These are phyloP conservation scores for Xylocampa areola DNA, from an alignment of 2,888 invertebrate species.

Conservation along the genomic window DNA sequence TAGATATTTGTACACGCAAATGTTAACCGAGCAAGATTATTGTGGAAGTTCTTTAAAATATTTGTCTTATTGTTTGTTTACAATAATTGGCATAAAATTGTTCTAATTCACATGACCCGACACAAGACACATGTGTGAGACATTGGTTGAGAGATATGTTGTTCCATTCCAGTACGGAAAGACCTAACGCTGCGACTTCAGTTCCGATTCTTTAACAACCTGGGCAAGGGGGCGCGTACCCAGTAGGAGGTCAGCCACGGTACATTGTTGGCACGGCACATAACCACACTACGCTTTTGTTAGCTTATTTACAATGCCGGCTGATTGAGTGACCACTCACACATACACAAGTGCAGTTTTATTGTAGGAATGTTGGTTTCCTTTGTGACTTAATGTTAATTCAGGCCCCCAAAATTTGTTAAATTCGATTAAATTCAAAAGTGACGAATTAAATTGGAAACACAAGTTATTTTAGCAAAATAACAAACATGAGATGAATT, in stretches of 20 bases:
- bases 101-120: slow-evolving; percentile 56
- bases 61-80: neutral
- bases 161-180: slow-evolving; percentile 96
- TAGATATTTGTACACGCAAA: no score
- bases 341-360: slow-evolving; percentile 79
- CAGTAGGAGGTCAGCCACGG: slow-evolving; percentile 90
- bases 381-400: slow-evolving; percentile 2
- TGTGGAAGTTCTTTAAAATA: neutral
- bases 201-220: slow-evolving; percentile 98
- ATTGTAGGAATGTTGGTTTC: slow-evolving; percentile 49
- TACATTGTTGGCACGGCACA: slow-evolving; percentile 82
- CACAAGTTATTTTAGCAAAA: neutral
- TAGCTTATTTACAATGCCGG: slow-evolving; percentile 74
- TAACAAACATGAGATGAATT: neutral
- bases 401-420: neutral
- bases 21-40: neutral
- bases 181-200: slow-evolving; percentile 98
- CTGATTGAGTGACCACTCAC: slow-evolving; percentile 75
- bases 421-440: neutral
- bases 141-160: slow-evolving; percentile 81
- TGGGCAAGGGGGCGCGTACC: slow-evolving; percentile 96
- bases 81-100: slow-evolving; percentile 42
- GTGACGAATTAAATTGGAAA: neutral
- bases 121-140: slow-evolving; percentile 63
- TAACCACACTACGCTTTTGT: slow-evolving; percentile 86